Percentiles rank a stretch among this genome's conserved stretches.
phyloP scores from a whole-genome alignment of 1,140 invertebrate species.

The Dryas iulia region DNA sequence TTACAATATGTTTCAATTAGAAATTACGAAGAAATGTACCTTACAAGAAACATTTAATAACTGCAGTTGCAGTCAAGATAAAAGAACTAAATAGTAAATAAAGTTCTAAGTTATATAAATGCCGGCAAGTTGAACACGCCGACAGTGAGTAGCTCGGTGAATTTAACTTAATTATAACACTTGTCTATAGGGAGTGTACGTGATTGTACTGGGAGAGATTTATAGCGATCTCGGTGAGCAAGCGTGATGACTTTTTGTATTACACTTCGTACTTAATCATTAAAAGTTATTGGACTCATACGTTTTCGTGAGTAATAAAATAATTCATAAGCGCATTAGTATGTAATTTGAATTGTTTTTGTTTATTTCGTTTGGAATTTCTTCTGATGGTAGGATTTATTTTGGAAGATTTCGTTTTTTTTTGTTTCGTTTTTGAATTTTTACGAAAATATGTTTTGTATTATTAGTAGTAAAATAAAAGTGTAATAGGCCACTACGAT shows the following conservation, averaged over 20 bases:
- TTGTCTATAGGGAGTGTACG: conserved; percentile 62
- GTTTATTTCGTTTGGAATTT: background rate
- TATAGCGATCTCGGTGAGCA: conserved; percentile 70
- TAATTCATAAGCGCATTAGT: background rate
- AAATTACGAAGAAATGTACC: background rate
- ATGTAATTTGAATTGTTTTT: background rate
- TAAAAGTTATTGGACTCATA: conserved; percentile 64
- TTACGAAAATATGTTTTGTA: too few species aligned
- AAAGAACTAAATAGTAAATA: background rate
- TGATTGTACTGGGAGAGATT: conserved; percentile 68
- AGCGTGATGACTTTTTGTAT: conserved; percentile 68
- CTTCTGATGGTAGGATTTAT: background rate
- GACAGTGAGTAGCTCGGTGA: conserved; percentile 46
- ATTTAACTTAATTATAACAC: conserved; percentile 77
- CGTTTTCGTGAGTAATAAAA: conserved; percentile 38
- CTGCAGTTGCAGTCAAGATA: background rate
- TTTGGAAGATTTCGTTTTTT: background rate
- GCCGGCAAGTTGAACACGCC: conserved; percentile 6
- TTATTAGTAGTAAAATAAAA: too few species aligned
- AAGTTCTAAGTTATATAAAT: conserved; percentile 11
- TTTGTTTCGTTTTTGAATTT: background rate
- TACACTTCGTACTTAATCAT: conserved; percentile 69
- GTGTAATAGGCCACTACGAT: too few species aligned
- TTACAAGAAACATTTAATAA: conserved; percentile 2
- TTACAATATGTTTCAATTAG: conserved; percentile 2